phyloP scores from a whole-genome alignment of 1,140 invertebrate genomes.

The Drosophila triauraria region DNA sequence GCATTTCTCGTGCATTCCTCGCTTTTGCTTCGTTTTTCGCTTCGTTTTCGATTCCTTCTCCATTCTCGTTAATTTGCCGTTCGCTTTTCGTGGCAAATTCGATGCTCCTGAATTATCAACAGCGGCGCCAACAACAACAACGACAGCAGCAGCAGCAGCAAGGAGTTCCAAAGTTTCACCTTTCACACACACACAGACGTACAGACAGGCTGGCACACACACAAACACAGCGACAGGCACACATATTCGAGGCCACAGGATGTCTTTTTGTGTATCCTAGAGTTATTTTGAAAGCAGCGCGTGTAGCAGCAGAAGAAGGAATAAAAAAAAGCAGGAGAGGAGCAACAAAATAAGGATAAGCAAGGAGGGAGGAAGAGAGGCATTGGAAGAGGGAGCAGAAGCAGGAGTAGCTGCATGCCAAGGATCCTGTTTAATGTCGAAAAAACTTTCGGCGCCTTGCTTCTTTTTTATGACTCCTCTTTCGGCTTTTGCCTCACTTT shows the following conservation, averaged over 20 bases:
- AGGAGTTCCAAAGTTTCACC: conserved; percentile 71
- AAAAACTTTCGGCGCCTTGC: conserved; percentile 38
- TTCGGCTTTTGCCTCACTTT: background rate
- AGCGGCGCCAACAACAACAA: conserved; percentile 32
- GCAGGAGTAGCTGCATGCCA: conserved; percentile 39
- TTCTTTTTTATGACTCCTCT: conserved; percentile 41
- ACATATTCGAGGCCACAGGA: conserved; percentile 56
- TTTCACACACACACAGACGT: conserved; percentile 49
- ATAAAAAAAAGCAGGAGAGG: conserved; percentile 35
- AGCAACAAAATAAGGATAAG: conserved; percentile 29
- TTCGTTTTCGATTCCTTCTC: conserved; percentile 19
- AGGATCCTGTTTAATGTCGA: conserved; percentile 52
- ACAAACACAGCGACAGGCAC: conserved; percentile 13
- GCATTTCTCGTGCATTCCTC: conserved; percentile 67
- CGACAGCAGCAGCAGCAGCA: conserved; percentile 53
- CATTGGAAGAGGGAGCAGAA: conserved; percentile 2
- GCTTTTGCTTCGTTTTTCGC: conserved; percentile 44
- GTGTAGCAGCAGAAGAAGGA: conserved; percentile 40
- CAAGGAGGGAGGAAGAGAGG: background rate
- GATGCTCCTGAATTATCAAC: conserved; percentile 67
- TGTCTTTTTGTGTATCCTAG: conserved; percentile 83
- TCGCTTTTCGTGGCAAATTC: conserved; percentile 73
- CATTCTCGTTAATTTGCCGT: conserved; percentile 69
- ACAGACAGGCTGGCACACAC: conserved; percentile 11
- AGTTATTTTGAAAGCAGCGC: conserved; percentile 77